Conservation (phyloP, 2,888 invertebrate species). For the Macrophya alboannulata region DNA sequence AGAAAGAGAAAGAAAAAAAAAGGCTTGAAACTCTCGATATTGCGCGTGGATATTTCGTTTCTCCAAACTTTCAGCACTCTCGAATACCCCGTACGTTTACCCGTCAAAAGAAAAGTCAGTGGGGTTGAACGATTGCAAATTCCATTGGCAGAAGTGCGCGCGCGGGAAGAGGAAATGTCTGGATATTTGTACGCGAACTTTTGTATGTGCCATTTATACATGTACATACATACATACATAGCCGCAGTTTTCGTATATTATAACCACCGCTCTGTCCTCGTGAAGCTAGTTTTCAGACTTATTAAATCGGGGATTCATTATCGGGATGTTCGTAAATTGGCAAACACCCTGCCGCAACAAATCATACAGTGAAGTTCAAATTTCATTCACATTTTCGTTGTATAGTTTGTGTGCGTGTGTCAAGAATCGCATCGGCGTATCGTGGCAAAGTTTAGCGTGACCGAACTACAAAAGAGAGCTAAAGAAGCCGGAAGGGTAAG, state of each 20-base stretch:
- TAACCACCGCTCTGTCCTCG: no score
- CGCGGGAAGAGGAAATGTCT: background rate
- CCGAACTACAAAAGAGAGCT: slow-evolving; percentile 30
- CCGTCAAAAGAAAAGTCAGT: slow-evolving; percentile 34
- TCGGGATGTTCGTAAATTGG: background rate
- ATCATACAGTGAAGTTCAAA: slow-evolving; percentile 22
- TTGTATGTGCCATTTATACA: background rate
- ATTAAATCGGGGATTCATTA: background rate
- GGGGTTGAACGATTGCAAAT: slow-evolving; percentile 40
- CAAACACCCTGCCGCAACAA: background rate
- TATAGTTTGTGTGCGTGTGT: background rate
- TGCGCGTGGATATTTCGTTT: slow-evolving; percentile 44
- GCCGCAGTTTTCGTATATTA: background rate
- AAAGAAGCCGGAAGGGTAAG: background rate
- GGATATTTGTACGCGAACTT: background rate
- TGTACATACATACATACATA: background rate
- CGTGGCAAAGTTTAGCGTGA: slow-evolving; percentile 18
- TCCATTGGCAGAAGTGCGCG: slow-evolving; percentile 1
- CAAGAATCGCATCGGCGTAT: background rate
- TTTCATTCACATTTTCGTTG: slow-evolving; percentile 33
- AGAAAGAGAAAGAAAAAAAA: background rate
- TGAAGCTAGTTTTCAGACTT: background rate
- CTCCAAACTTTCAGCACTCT: slow-evolving; percentile 21
- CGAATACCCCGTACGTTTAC: background rate
- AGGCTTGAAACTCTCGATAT: background rate